Conservation (phyloP, 2,113 vertebrate genomes). For the Pelobates fuscus region DNA sequence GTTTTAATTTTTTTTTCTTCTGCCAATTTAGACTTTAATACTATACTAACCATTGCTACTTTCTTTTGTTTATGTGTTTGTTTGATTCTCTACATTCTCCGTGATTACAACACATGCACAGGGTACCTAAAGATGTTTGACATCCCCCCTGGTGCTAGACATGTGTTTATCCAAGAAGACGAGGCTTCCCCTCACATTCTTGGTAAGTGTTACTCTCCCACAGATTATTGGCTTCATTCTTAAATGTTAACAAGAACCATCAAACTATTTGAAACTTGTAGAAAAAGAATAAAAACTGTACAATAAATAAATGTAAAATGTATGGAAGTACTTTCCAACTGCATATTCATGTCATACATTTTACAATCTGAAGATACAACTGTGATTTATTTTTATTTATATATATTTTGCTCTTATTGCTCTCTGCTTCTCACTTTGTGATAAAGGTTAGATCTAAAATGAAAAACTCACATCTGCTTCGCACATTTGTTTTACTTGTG, state of each 20-base stretch:
- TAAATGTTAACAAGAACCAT: not conserved
- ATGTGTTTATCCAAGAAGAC: slow-evolving; percentile 95
- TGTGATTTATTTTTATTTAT: not conserved
- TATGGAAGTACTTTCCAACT: not conserved
- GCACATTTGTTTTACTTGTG: too few relatives aligned
- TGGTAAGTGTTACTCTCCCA: slow-evolving; percentile 84
- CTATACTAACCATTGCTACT: slow-evolving; percentile 29
- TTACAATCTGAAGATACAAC: not conserved
- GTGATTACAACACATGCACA: slow-evolving; percentile 74
- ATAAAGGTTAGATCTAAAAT: not conserved
- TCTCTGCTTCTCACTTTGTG: not conserved
- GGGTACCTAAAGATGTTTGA: slow-evolving; percentile 99
- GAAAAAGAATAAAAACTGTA: not conserved
- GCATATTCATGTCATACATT: not conserved
- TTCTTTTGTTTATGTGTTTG: slow-evolving; percentile 69
- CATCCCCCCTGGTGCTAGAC: slow-evolving; percentile 93
- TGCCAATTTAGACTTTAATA: slow-evolving; percentile 57
- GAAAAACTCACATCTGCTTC: too few relatives aligned
- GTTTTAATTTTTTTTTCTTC: slow-evolving; percentile 68
- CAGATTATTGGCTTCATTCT: slow-evolving; percentile 35
- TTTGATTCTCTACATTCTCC: slow-evolving; percentile 59
- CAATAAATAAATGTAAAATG: slow-evolving; percentile 1
- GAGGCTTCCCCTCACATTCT: slow-evolving; percentile 97
- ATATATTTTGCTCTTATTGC: not conserved
- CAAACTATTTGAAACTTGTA: not conserved